Evolutionary conservation across 2,797 vertebrate genomes (phyloP), one percentile per base, ranked within the genome.

Genomic region (Arrhamphus sclerolepis): DNA sequence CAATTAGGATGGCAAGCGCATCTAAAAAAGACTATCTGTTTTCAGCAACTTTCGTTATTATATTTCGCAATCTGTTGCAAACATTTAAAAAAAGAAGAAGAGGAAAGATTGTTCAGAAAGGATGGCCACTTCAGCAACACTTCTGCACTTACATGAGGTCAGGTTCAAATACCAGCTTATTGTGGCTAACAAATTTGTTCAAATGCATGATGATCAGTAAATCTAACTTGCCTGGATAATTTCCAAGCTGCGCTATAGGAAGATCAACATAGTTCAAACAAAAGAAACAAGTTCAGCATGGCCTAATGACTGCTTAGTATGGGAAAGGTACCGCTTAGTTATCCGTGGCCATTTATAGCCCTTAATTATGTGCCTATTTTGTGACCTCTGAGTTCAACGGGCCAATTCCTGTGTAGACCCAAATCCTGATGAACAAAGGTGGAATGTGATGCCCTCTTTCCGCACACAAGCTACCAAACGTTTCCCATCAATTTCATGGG

Each of bases 301-400:
- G 20, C 44, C 34, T 72, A 81, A 82, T 72, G 74, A 85, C 65
- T 82, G 78, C 81, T 79, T 79, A 65, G 84, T 82, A 85, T 88
- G 86, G 85, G 85, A 88, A 91, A 89, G 85, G 80, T 86, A 80
- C 71, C 66, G 68, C 80, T 85, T 79, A 85, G 75, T 80, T 83
- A 80, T 81, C 82, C 83, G 17, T 58, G 70, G 72, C 89, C 90
- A 92, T 92, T 92, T 91, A 91, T 90, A 91, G 86, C 81, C 82
- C 84, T 87, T 90, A 92, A 92, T 92, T 92, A 84, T 75, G 63
- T 75, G 78, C 88, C 90, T 89, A 91, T 91, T 92, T 91, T 77
- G 83, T 92, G 90, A 92, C 90, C 91, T 73, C 87, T 60, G 62
- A 77, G 90, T 90, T 91, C 91, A 92, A 70, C 77, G 75, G 87